phyloP scores from a whole-genome alignment of 2,888 invertebrate species.

The Artemia sinica region DNA sequence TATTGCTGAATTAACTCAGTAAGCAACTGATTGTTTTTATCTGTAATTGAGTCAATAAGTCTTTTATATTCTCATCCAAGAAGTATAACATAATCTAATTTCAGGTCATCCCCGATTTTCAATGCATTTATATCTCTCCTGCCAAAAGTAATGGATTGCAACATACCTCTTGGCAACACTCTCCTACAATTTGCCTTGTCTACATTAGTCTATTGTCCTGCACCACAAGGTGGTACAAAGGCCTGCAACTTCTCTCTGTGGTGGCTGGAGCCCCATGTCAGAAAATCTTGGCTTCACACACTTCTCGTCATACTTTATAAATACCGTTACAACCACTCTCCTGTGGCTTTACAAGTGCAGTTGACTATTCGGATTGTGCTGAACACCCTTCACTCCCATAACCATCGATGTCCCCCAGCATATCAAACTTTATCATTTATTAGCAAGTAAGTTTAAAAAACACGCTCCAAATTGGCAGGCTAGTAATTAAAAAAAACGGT shows the following conservation, averaged over 20 bases:
- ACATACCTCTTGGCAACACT: conserved; percentile 77
- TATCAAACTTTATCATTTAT: conserved; percentile 35
- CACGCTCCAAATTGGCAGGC: too few relatives aligned
- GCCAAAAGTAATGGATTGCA: conserved; percentile 85
- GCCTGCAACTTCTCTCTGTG: conserved; percentile 56
- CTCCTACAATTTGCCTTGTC: conserved; percentile 66
- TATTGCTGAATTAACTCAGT: not conserved
- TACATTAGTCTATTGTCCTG: conserved; percentile 63
- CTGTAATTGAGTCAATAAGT: not conserved
- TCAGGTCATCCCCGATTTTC: conserved; percentile 75
- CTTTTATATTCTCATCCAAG: conserved; percentile 5
- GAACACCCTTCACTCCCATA: conserved; percentile 75
- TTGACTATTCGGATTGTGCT: conserved; percentile 70
- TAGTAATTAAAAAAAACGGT: too few relatives aligned
- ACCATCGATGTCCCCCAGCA: conserved; percentile 72
- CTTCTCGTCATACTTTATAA: conserved; percentile 86
- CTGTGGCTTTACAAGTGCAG: conserved; percentile 44
- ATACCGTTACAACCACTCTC: conserved; percentile 37
- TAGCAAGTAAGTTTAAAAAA: conserved; percentile 39
- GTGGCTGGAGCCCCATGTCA: conserved; percentile 64
- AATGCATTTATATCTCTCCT: conserved; percentile 85
- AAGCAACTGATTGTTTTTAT: conserved; percentile 2
- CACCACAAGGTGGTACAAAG: conserved; percentile 39
- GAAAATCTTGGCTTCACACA: conserved; percentile 83
- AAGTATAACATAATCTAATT: conserved; percentile 23